Conservation (phyloP, 2,797 vertebrate genomes). For the Rhinatrema bivittatum region DNA sequence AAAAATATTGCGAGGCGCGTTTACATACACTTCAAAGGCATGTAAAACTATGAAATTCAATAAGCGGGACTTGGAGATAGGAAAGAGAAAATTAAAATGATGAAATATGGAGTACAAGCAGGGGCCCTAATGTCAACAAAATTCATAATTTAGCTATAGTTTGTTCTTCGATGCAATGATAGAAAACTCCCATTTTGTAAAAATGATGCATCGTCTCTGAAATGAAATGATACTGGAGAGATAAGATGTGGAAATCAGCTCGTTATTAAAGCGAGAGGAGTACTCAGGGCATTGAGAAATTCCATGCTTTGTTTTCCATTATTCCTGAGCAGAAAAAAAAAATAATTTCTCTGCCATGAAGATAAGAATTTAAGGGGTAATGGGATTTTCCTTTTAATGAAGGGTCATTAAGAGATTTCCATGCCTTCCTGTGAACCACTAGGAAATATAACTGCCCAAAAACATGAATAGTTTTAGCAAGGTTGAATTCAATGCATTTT, state of each 20-base stretch:
- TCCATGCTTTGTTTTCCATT: too few relatives aligned
- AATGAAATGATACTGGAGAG: slow-evolving; percentile 30
- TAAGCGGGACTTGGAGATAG: slow-evolving; percentile 16
- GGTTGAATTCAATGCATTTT: too few relatives aligned
- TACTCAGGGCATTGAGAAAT: neutral
- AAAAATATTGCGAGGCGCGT: slow-evolving; percentile 35
- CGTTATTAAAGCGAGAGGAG: slow-evolving; percentile 10
- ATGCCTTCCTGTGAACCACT: too few relatives aligned
- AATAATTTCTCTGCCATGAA: too few relatives aligned
- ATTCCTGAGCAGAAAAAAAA: too few relatives aligned
- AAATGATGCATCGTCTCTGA: slow-evolving; percentile 21
- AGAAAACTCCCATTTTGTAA: slow-evolving; percentile 23
- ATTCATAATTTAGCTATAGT: neutral
- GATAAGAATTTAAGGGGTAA: too few relatives aligned
- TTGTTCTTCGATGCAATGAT: slow-evolving; percentile 17
- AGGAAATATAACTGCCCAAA: too few relatives aligned
- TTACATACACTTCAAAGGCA: slow-evolving; percentile 29
- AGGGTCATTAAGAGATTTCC: too few relatives aligned
- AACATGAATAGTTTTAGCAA: too few relatives aligned
- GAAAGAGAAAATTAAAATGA: slow-evolving; percentile 31
- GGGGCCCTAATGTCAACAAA: slow-evolving; percentile 23
- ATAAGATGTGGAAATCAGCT: slow-evolving; percentile 15
- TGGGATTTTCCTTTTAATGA: too few relatives aligned
- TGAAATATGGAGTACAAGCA: slow-evolving; percentile 3
- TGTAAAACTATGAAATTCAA: slow-evolving; percentile 20